Evolutionary conservation across 2,888 invertebrate genomes (phyloP).

Genomic region (Lasiommata megera): DNA sequence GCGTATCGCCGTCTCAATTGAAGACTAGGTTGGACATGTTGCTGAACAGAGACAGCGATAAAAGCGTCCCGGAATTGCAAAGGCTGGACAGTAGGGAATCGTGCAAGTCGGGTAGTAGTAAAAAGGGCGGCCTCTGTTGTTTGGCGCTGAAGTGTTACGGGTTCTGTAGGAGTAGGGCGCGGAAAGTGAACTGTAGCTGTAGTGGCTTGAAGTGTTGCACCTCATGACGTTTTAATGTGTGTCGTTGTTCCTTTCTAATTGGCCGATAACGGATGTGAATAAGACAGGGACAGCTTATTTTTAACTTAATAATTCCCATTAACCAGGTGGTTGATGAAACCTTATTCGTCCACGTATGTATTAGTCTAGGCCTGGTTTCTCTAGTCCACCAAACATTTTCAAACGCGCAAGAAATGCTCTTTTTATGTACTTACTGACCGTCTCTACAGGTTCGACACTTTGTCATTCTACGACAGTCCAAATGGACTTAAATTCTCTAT

Average conservation of each 20-base stretch:
- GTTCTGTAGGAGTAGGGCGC: slow-evolving; percentile 62
- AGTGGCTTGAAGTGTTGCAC: slow-evolving; percentile 60
- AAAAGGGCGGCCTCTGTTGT: slow-evolving; percentile 61
- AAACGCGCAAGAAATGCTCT: no score
- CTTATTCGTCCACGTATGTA: no score
- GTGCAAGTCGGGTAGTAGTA: slow-evolving; percentile 60
- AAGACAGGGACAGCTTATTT: not conserved
- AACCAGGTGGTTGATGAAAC: no score
- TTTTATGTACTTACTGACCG: no score
- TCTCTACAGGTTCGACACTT: no score
- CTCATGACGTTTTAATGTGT: slow-evolving; percentile 37
- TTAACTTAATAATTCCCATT: no score
- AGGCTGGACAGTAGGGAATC: slow-evolving; percentile 66
- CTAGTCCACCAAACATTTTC: no score
- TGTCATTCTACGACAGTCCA: no score
- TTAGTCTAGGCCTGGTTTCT: no score
- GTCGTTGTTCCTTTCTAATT: not conserved
- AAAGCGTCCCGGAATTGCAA: slow-evolving; percentile 49
- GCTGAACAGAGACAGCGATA: slow-evolving; percentile 40
- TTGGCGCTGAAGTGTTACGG: slow-evolving; percentile 69
- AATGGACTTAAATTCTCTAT: no score
- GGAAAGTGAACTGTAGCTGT: slow-evolving; percentile 58
- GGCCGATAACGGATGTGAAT: slow-evolving; percentile 5
- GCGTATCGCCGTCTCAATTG: slow-evolving; percentile 84
- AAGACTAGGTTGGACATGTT: slow-evolving; percentile 82